phyloP scores from a whole-genome alignment of 2,113 vertebrate genomes.

The Nannobrachium achirus region DNA sequence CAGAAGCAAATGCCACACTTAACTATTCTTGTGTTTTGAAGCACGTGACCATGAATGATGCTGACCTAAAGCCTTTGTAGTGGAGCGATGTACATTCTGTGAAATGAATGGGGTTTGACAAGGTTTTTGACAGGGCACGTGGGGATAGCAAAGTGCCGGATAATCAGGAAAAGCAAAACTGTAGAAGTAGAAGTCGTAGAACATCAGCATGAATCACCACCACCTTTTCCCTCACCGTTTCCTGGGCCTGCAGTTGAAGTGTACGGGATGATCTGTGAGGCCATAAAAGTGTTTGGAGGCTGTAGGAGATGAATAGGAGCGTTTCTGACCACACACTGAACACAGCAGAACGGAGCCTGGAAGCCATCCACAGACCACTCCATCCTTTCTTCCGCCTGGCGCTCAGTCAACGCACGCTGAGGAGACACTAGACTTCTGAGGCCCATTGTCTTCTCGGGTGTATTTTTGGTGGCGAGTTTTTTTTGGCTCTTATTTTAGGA shows the following conservation, averaged over 20 bases:
- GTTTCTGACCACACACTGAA: conserved; percentile 46
- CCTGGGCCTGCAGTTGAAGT: conserved; percentile 30
- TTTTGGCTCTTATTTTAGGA: background rate
- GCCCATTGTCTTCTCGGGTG: conserved; percentile 37
- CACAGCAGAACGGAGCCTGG: conserved; percentile 24
- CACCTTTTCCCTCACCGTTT: conserved; percentile 42
- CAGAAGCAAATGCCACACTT: background rate
- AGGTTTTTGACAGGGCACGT: conserved; percentile 11
- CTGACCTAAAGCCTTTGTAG: background rate
- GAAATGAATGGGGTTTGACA: conserved; percentile 30
- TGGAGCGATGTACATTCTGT: conserved; percentile 2
- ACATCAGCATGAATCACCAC: conserved; percentile 43
- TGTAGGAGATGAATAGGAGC: conserved; percentile 35
- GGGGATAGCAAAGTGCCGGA: conserved; percentile 26
- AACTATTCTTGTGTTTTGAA: background rate
- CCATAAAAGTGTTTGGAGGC: conserved; percentile 43
- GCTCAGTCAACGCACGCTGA: conserved; percentile 29
- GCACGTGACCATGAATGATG: background rate
- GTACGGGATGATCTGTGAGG: conserved; percentile 52
- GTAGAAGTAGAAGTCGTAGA: conserved; percentile 22
- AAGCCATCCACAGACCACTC: conserved; percentile 19
- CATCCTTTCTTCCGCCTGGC: conserved; percentile 15
- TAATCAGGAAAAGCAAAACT: conserved; percentile 3
- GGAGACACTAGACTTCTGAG: conserved; percentile 32
- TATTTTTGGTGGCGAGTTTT: conserved; percentile 1